These are phyloP conservation scores for Brachionichthys hirsutus DNA, from an alignment of 2,113 vertebrate genomes.

Conservation along the genomic window DNA sequence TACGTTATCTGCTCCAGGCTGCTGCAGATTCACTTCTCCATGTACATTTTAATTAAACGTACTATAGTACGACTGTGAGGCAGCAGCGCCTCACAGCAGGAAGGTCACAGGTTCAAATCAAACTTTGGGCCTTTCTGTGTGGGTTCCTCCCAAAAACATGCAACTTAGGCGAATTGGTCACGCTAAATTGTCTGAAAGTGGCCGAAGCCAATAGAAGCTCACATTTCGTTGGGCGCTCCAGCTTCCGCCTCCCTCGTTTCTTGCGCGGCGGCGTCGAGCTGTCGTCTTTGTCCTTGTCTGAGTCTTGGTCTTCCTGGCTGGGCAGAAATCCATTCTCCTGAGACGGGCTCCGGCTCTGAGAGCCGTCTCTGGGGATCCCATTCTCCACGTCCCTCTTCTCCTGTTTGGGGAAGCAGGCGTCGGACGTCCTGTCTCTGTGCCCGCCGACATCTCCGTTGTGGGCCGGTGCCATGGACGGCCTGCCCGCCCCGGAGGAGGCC, in stretches of 20 bases:
- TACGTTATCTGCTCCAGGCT: neutral
- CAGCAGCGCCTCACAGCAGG: neutral
- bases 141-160: no score
- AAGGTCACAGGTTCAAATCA: no score
- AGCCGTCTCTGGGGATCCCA: conserved; percentile 66
- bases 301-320: conserved; percentile 79
- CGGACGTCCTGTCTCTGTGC: conserved; percentile 64
- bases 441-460: conserved; percentile 85
- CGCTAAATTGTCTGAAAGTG: no score
- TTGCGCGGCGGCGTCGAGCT: conserved; percentile 70
- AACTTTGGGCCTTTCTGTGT: no score
- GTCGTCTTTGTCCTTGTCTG: conserved; percentile 82
- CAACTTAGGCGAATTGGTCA: no score
- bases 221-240: conserved; percentile 86
- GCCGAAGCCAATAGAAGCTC: conserved; percentile 61
- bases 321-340: conserved; percentile 86
- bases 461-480: conserved; percentile 77
- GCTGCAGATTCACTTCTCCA: neutral
- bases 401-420: conserved; percentile 66
- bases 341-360: conserved; percentile 72
- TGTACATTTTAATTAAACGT: neutral
- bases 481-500: conserved; percentile 75
- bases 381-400: conserved; percentile 82
- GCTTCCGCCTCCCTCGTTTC: conserved; percentile 87
- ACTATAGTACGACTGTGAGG: neutral